These are phyloP conservation scores for Psophia crepitans DNA, from an alignment of 2,113 vertebrate species.

Conservation along the genomic window DNA sequence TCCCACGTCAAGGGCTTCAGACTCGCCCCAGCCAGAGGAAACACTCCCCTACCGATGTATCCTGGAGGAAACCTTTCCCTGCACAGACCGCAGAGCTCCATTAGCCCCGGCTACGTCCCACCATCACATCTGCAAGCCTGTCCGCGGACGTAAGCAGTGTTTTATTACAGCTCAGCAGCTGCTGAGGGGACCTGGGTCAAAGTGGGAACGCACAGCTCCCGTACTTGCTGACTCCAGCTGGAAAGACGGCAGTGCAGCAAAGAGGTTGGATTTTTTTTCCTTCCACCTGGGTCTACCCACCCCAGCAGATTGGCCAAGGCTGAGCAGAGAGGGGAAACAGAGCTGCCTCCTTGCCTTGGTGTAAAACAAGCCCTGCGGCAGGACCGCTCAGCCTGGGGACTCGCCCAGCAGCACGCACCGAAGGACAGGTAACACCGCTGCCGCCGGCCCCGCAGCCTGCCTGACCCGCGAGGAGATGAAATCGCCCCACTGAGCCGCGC, in stretches of 20 bases:
- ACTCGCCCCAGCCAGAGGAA: not conserved
- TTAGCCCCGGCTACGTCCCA: fast-evolving
- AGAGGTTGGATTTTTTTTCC: not conserved
- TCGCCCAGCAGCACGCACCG: fast-evolving
- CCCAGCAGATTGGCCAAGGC: not conserved
- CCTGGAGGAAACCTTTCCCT: not conserved
- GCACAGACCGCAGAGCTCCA: not conserved
- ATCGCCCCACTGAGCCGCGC: fast-evolving
- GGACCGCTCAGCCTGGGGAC: not conserved
- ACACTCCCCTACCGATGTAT: not conserved
- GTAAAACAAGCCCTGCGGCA: not conserved
- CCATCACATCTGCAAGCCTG: not conserved
- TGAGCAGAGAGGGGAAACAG: not conserved
- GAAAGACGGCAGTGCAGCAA: not conserved
- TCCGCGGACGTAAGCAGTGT: not conserved
- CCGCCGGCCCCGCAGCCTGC: not conserved
- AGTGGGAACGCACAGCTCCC: not conserved
- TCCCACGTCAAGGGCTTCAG: not conserved
- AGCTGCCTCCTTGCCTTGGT: not conserved
- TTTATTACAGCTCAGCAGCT: not conserved
- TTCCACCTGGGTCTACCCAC: not conserved
- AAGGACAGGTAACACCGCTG: fast-evolving
- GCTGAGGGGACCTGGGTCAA: not conserved
- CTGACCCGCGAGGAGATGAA: not conserved
- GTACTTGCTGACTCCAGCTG: not conserved